These are phyloP conservation scores for Pissodes strobi DNA, from an alignment of 1,140 invertebrate genomes.

Conservation along the genomic window DNA sequence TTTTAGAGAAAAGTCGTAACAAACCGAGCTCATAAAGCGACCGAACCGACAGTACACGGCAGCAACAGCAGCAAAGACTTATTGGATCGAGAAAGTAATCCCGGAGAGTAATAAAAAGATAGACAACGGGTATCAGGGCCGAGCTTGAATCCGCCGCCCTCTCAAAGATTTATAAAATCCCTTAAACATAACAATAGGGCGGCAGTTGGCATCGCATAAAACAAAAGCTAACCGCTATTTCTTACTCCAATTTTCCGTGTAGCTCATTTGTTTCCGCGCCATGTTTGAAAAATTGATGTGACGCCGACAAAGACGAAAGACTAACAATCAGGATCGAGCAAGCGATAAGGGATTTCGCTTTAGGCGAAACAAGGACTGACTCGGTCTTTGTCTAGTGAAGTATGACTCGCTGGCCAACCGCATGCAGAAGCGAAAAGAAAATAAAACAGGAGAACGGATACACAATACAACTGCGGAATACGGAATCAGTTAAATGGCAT, in stretches of 20 bases:
- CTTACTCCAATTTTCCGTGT: conserved; percentile 56
- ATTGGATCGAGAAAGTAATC: conserved; percentile 44
- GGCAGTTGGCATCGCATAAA: conserved; percentile 56
- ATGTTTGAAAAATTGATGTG: conserved; percentile 57
- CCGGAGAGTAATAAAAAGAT: conserved; percentile 50
- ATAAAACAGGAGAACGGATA: conserved; percentile 45
- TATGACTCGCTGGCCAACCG: conserved; percentile 48
- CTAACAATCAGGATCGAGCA: conserved; percentile 48
- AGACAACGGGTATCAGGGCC: conserved; percentile 40
- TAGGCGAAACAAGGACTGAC: conserved; percentile 30
- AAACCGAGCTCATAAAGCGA: conserved; percentile 38
- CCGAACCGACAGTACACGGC: conserved; percentile 22
- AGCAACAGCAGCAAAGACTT: conserved; percentile 39
- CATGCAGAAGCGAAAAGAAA: conserved; percentile 41
- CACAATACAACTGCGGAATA: conserved; percentile 48
- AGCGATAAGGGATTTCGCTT: conserved; percentile 43
- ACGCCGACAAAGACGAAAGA: conserved; percentile 55
- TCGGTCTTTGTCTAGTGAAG: conserved; percentile 39
- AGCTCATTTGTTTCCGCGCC: conserved; percentile 57
- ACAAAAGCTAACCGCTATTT: conserved; percentile 58
- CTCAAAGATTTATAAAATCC: conserved; percentile 54
- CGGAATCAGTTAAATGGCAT: conserved; percentile 40
- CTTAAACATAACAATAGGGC: conserved; percentile 54
- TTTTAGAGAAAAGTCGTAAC: conserved; percentile 40
- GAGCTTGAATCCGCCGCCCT: conserved; percentile 40